Percentiles rank a stretch among this genome's conserved stretches.
These are phyloP conservation scores for Sarcophaga caerulescens DNA, from an alignment of 2,888 invertebrate genomes.

Conservation along the genomic window DNA sequence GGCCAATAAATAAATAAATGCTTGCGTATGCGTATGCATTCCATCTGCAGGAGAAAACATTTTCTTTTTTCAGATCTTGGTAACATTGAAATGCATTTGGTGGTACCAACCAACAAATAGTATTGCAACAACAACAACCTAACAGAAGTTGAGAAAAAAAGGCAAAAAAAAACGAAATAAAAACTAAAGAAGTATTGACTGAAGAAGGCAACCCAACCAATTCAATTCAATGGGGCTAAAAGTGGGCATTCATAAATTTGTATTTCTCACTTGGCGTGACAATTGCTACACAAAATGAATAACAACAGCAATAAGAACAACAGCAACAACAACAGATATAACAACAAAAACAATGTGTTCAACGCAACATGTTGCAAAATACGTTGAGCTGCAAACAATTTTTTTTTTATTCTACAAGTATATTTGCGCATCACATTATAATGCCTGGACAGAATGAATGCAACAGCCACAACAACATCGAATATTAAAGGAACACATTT, in stretches of 20 bases:
- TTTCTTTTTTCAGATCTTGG: constrained; percentile 44
- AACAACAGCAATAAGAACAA: constrained; percentile 66
- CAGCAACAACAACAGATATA: constrained; percentile 45
- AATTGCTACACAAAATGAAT: constrained; percentile 78
- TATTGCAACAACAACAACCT: constrained; percentile 20
- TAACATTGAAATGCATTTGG: constrained; percentile 60
- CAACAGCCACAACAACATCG: constrained; percentile 3
- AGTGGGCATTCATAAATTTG: constrained; percentile 80
- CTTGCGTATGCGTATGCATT: constrained; percentile 16
- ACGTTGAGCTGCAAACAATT: constrained; percentile 38
- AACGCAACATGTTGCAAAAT: constrained; percentile 50
- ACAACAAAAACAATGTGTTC: constrained; percentile 23
- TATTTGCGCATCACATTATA: constrained; percentile 16
- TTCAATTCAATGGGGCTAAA: constrained; percentile 69
- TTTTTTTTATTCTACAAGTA: constrained; percentile 31
- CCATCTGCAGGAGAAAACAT: constrained; percentile 28
- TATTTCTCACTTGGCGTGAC: constrained; percentile 79
- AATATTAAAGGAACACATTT: neutral
- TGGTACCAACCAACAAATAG: constrained; percentile 25
- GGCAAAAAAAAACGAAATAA: constrained; percentile 6
- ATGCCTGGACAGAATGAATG: neutral
- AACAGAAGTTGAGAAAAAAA: constrained; percentile 6
- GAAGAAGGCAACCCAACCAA: constrained; percentile 67
- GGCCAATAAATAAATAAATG: constrained; percentile 54
- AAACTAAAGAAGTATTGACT: neutral